A percentile compares a stretch with the other conserved stretches of the same genome.
phyloP scores from a whole-genome alignment of 2,113 vertebrate species.

The Fregetta grallaria region DNA sequence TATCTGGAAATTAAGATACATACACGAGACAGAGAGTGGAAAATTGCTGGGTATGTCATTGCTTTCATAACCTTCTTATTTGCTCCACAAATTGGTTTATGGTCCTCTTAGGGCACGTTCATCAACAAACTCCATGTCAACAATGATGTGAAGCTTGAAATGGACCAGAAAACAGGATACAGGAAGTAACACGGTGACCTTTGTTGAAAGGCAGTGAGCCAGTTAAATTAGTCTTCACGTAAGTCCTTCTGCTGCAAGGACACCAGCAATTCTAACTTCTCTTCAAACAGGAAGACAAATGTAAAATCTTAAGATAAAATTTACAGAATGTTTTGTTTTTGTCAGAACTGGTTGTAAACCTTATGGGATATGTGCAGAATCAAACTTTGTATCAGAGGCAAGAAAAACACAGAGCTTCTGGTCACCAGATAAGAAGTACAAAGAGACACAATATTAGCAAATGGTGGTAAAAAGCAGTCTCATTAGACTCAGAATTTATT shows the following conservation, averaged over 20 bases:
- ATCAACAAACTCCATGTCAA: conserved; percentile 47
- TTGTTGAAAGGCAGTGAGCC: not conserved
- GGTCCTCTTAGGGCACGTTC: conserved; percentile 9
- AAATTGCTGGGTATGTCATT: conserved; percentile 28
- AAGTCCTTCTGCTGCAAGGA: not conserved
- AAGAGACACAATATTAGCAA: not conserved
- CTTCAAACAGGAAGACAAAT: not conserved
- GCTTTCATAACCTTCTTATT: conserved; percentile 47
- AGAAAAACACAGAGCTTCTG: not conserved
- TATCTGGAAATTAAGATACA: conserved; percentile 53
- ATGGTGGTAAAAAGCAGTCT: not conserved
- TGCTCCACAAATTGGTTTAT: conserved; percentile 53
- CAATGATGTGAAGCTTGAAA: conserved; percentile 53
- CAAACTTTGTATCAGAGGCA: not conserved
- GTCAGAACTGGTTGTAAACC: not conserved
- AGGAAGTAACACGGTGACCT: conserved; percentile 32
- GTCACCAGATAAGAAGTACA: not conserved
- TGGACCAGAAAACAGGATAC: conserved; percentile 40
- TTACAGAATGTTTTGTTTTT: not conserved
- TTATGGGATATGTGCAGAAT: not conserved
- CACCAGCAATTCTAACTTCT: not conserved
- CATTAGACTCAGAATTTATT: not conserved
- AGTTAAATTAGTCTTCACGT: not conserved
- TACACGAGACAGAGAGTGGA: not conserved
- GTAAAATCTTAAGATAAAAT: not conserved